Evolutionary conservation across 1,140 invertebrate genomes (phyloP).

Genomic region (Heliconius congener): DNA sequence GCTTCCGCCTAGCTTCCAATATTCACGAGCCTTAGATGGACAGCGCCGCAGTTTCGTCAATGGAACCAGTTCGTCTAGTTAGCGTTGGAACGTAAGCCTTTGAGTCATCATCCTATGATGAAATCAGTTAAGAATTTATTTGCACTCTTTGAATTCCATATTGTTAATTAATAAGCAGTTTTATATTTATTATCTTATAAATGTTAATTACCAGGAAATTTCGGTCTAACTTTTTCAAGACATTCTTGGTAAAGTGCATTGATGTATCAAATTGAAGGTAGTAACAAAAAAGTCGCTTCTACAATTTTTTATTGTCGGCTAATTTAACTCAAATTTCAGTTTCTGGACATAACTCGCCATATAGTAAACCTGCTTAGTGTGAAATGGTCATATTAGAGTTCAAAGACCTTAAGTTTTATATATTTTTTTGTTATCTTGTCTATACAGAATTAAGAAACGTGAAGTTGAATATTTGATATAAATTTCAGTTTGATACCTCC

Average conservation of each 20-base stretch:
- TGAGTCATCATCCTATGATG: conserved; percentile 26
- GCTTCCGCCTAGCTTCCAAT: neutral
- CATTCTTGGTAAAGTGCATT: neutral
- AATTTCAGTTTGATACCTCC: too few relatives aligned
- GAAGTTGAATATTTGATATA: neutral
- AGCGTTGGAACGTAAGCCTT: conserved; percentile 14
- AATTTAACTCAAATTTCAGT: too few relatives aligned
- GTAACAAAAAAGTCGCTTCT: neutral
- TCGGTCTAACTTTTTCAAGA: neutral
- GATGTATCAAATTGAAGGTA: conserved; percentile 3
- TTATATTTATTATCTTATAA: neutral
- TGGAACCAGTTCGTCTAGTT: conserved; percentile 23
- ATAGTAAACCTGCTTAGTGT: too few relatives aligned
- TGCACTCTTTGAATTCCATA: neutral
- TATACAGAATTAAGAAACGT: neutral
- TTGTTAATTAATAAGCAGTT: neutral
- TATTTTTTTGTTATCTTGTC: too few relatives aligned
- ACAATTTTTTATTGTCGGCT: too few relatives aligned
- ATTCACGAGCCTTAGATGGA: neutral
- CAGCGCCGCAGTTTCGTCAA: conserved; percentile 22
- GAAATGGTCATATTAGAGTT: neutral
- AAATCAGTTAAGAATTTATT: conserved; percentile 19
- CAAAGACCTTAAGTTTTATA: neutral
- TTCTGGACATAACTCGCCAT: too few relatives aligned
- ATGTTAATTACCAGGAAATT: neutral